A percentile compares a stretch with the other conserved stretches of the same genome.
Conservation (phyloP, 2,888 invertebrate species). For the Ectropis crepuscularia region DNA sequence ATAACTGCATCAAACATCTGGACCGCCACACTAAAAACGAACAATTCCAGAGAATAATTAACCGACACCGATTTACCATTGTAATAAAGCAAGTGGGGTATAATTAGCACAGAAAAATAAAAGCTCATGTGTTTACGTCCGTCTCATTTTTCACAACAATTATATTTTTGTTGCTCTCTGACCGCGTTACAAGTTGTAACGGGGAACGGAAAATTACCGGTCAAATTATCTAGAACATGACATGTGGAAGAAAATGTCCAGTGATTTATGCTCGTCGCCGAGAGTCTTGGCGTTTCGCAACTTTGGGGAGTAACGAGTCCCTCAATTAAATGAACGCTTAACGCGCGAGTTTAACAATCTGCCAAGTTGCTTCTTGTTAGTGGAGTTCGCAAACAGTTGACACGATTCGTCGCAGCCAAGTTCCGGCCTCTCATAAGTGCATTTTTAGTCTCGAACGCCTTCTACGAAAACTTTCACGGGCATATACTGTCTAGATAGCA, state of each 20-base stretch:
- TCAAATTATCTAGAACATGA: constrained; percentile 44
- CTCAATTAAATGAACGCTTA: constrained; percentile 58
- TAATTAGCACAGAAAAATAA: constrained; percentile 44
- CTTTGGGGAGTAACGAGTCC: constrained; percentile 48
- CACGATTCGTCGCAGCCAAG: constrained; percentile 55
- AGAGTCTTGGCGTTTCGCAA: constrained; percentile 42
- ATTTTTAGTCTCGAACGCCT: constrained; percentile 60
- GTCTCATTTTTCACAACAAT: constrained; percentile 53
- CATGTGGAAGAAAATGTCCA: constrained; percentile 39
- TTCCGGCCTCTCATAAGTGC: constrained; percentile 57
- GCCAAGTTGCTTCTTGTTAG: constrained; percentile 62
- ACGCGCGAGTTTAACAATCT: constrained; percentile 54
- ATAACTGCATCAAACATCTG: constrained; percentile 30
- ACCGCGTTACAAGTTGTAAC: constrained; percentile 58
- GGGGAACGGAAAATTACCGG: constrained; percentile 47
- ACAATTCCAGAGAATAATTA: constrained; percentile 33
- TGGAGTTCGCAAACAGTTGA: constrained; percentile 65
- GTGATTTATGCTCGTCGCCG: constrained; percentile 45
- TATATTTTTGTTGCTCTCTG: constrained; percentile 57
- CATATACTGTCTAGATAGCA: constrained; percentile 47
- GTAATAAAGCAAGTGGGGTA: constrained; percentile 33
- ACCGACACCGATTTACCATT: constrained; percentile 33
- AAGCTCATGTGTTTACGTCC: constrained; percentile 51
- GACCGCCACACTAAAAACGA: constrained; percentile 25
- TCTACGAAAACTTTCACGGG: constrained; percentile 59